phyloP scores from a whole-genome alignment of 2,888 invertebrate genomes.

The Ptilodon capucinus region DNA sequence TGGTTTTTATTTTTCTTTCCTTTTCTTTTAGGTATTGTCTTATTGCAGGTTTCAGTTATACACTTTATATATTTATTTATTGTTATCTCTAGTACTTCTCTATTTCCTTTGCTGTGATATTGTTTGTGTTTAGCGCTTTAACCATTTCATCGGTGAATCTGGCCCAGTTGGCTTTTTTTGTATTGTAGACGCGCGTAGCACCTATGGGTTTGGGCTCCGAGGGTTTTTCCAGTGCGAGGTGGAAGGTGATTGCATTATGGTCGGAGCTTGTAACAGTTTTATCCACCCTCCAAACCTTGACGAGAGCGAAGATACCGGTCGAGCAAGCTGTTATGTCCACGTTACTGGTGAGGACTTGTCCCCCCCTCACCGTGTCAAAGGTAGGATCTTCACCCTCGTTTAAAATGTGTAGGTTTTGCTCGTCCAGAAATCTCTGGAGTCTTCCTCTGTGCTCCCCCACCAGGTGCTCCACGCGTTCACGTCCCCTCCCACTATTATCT shows the following conservation, averaged over 20 bases:
- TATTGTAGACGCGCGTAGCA: not conserved
- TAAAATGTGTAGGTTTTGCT: not conserved
- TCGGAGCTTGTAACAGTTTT: not conserved
- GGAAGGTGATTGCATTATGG: not conserved
- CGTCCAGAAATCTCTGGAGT: not conserved
- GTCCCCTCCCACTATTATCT: not conserved
- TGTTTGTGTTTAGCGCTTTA: not conserved
- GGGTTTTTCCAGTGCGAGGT: not conserved
- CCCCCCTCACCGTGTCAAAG: not conserved
- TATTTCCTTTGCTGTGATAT: not conserved
- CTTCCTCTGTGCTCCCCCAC: not conserved
- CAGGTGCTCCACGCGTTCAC: not conserved
- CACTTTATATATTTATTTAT: not conserved
- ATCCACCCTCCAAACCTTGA: not conserved
- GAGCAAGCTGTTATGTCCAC: not conserved
- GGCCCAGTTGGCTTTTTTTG: not conserved
- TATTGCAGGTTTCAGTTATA: not conserved
- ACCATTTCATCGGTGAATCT: not conserved
- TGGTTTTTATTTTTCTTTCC: not conserved
- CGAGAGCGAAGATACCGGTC: not conserved
- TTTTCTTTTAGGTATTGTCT: not conserved
- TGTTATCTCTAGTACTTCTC: not conserved
- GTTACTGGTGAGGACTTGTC: not conserved
- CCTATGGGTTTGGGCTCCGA: not conserved
- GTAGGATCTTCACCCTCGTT: not conserved